Conservation (phyloP, 2,888 invertebrate species). For the Tortricodes alternella region DNA sequence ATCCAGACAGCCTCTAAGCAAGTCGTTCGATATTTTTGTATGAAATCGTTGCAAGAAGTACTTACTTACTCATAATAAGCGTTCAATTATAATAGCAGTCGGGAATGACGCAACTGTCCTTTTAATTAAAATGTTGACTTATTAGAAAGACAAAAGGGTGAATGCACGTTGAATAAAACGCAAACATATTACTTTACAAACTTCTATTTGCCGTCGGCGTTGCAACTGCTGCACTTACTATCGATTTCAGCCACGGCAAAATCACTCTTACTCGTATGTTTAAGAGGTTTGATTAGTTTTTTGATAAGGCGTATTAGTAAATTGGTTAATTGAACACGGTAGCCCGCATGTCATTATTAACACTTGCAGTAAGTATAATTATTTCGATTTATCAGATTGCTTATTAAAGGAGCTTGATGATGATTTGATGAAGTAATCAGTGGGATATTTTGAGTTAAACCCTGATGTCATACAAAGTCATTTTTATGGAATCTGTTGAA, state of each 20-base stretch:
- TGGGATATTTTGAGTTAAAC: constrained; percentile 29
- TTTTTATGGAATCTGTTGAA: neutral
- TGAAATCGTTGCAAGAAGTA: too few species aligned
- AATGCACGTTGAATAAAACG: constrained; percentile 61
- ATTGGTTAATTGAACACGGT: constrained; percentile 32
- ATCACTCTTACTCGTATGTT: neutral
- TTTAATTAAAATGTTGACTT: constrained; percentile 34
- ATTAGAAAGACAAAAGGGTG: constrained; percentile 59
- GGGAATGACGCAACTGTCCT: too few species aligned
- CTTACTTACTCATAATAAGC: too few species aligned
- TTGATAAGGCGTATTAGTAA: constrained; percentile 34
- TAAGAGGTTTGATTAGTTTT: neutral
- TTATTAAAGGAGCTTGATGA: constrained; percentile 61
- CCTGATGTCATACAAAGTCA: constrained; percentile 10
- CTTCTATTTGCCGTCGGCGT: neutral
- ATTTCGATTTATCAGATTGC: constrained; percentile 74
- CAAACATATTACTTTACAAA: constrained; percentile 45
- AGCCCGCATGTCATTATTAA: constrained; percentile 78
- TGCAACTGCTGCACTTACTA: neutral
- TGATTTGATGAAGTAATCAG: constrained; percentile 67
- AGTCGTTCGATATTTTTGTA: too few species aligned
- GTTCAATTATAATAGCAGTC: too few species aligned
- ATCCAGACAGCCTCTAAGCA: too few species aligned
- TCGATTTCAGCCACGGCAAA: neutral
- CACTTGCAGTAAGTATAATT: constrained; percentile 78